These are phyloP conservation scores for Formicarius rufipectus DNA, from an alignment of 2,113 vertebrate species.

Conservation along the genomic window DNA sequence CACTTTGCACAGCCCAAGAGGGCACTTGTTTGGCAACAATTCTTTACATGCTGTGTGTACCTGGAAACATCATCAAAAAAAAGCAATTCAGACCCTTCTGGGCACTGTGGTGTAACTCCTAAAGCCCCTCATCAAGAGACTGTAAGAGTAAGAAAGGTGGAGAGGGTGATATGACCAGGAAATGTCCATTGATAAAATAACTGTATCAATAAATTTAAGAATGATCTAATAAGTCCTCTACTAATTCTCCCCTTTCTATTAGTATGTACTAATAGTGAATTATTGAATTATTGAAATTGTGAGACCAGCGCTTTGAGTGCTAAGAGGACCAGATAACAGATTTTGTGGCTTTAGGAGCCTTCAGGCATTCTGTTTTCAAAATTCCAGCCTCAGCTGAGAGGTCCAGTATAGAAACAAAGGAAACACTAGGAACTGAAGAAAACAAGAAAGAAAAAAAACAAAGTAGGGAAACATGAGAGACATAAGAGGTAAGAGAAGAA, in stretches of 20 bases:
- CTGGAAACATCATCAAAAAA: conserved; percentile 64
- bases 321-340: not conserved
- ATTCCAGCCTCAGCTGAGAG: not conserved
- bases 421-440: not conserved
- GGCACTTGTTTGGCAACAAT: conserved; percentile 88
- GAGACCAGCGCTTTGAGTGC: not conserved
- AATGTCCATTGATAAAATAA: not conserved
- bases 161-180: not conserved
- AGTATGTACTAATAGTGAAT: not conserved
- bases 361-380: not conserved
- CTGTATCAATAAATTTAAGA: not conserved
- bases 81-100: not conserved
- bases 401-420: not conserved
- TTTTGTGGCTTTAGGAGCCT: not conserved
- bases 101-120: not conserved
- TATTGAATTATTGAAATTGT: not conserved
- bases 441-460: not conserved
- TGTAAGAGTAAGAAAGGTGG: not conserved
- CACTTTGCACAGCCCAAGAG: conserved; percentile 95
- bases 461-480: not conserved
- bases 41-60: conserved; percentile 93
- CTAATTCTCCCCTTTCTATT: not conserved
- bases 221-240: not conserved
- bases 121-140: not conserved
- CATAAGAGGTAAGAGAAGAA: not conserved